Base-by-base conservation (phyloP, 2,888 invertebrate genomes). In the Temnothorax unifasciatus region DNA sequence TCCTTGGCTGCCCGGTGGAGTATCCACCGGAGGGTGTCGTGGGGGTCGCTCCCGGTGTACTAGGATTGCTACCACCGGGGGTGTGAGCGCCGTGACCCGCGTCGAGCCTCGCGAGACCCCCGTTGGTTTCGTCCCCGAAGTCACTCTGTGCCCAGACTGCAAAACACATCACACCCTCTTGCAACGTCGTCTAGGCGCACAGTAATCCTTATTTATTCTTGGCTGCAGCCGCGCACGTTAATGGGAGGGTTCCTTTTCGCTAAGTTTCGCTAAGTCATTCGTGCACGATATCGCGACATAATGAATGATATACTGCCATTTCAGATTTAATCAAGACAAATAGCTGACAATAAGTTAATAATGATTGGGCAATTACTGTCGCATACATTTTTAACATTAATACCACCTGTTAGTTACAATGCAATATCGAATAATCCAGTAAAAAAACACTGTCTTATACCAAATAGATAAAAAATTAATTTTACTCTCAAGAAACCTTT, bases 131-230 rank as follows among this genome's bases (percentile, higher is more conserved):
- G 95, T 98, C 98, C 91, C 98, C 96, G 95, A 98, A 98, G 96
- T 98, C 98, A 88, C 97, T 97, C 95, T 98, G 98, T 88, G 98
- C 98, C 98, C 98, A 98, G 95, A 98, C 98, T 98, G 97, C 91
- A 96, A 97, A 95, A 95, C 91, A 89, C 74, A 90, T 92, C 86
- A 93, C 86, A 89, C 90, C 89, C 87, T 91, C 90, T 92, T 92
- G 92, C 92, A 91, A 93, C 92, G 88, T 92, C 92, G 91, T 92
- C 93, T 93, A 92, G 90, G 90, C 89, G 71, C 21, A 34, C 57
- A 64, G 59, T 64, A 76, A 79, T 83, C 77, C 68, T 66, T 81
- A 81, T 73, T 81, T 81, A 81, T 73, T 81, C 73, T 59, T 18
- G 68, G 34, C 79, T 75, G 82, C 84, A 81, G 15, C 52, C 64